Evolutionary conservation across 2,797 vertebrate genomes (phyloP).

Genomic region (Ceryle rudis): DNA sequence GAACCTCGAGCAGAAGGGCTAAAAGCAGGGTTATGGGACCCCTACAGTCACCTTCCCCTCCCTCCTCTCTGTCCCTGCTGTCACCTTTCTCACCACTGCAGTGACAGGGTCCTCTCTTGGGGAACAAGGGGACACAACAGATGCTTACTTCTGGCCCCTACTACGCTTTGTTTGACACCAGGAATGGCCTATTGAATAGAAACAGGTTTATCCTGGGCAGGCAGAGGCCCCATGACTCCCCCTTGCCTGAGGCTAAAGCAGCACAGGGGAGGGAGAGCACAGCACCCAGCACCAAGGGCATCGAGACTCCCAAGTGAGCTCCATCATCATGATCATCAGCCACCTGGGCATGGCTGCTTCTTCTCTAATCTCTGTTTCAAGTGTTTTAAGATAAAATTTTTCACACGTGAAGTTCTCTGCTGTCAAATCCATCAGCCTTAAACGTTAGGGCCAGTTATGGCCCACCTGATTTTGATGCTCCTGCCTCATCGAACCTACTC

Average conservation of each 20-base stretch:
- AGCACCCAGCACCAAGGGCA: background rate
- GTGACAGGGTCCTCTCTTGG: background rate
- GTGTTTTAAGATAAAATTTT: background rate
- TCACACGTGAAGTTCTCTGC: background rate
- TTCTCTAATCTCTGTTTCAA: background rate
- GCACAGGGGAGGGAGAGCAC: rapidly evolving
- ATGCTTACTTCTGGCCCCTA: background rate
- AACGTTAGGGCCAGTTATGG: background rate
- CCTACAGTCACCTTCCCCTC: background rate
- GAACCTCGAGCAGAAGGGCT: background rate
- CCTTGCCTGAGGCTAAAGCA: background rate
- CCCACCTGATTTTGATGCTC: background rate
- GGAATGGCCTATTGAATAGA: background rate
- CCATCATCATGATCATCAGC: background rate
- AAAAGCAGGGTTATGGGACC: background rate
- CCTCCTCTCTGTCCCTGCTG: background rate
- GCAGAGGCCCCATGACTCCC: background rate
- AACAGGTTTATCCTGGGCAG: background rate
- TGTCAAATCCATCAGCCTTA: background rate
- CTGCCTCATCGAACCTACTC: background rate
- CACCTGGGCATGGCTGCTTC: background rate
- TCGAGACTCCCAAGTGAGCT: background rate
- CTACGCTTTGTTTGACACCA: background rate
- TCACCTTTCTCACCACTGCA: background rate
- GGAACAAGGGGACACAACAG: background rate